These are phyloP conservation scores for Perdix hodgsoniae DNA, from an alignment of 2,797 vertebrate species.

Conservation along the genomic window DNA sequence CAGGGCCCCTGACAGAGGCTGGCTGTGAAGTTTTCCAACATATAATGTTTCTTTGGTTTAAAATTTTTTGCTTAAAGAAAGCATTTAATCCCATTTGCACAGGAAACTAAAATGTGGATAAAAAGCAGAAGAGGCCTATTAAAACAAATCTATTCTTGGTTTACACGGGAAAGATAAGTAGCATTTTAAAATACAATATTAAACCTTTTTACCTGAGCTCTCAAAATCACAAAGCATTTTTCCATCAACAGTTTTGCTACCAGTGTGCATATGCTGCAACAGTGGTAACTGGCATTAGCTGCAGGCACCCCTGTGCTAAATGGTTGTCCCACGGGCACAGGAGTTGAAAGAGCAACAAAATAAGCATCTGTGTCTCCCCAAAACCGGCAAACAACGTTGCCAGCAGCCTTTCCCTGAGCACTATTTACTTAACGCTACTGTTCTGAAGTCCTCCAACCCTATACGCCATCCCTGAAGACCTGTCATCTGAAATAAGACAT, in stretches of 20 bases:
- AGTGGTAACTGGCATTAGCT: background rate
- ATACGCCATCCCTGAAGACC: background rate
- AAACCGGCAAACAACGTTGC: background rate
- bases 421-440: background rate
- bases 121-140: background rate
- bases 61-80: background rate
- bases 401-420: background rate
- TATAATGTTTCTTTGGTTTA: background rate
- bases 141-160: background rate
- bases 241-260: background rate
- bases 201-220: background rate
- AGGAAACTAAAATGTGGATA: background rate
- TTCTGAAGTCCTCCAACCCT: background rate
- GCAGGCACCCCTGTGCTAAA: background rate
- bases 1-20: background rate
- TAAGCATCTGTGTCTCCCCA: background rate
- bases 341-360: background rate
- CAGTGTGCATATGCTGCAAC: rapidly evolving
- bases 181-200: background rate
- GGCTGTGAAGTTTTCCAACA: background rate
- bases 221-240: background rate
- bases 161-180: background rate
- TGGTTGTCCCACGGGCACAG: rapidly evolving
- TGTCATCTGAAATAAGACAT: background rate
- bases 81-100: background rate